Conservation (phyloP, 2,113 vertebrate species). For the Plecturocebus donacophilus region DNA sequence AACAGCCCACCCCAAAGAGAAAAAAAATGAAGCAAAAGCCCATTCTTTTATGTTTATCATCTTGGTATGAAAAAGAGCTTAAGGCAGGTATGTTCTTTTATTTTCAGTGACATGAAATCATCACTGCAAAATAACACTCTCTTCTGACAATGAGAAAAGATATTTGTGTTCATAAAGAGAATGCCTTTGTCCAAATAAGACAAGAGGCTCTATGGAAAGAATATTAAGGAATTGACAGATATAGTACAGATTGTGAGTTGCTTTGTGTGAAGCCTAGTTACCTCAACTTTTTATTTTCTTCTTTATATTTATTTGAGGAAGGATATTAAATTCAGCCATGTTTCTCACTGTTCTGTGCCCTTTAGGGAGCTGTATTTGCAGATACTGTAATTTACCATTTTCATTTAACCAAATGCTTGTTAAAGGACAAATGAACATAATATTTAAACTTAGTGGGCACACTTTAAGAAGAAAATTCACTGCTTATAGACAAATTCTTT, state of each 20-base stretch:
- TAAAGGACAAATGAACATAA: background rate
- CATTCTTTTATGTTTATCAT: conserved; percentile 34
- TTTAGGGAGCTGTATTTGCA: background rate
- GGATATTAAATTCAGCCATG: background rate
- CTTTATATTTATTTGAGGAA: conserved; percentile 18
- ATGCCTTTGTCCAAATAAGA: conserved; percentile 50
- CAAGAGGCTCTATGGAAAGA: background rate
- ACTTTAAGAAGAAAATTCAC: conserved; percentile 20
- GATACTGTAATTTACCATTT: background rate
- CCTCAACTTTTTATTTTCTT: conserved; percentile 39
- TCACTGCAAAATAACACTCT: background rate
- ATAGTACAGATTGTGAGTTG: background rate
- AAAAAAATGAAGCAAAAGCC: background rate
- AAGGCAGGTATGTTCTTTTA: background rate
- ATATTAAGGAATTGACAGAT: conserved; percentile 61
- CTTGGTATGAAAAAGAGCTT: conserved; percentile 25
- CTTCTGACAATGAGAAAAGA: conserved; percentile 33
- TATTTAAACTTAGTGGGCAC: background rate
- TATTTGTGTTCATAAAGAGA: conserved; percentile 43
- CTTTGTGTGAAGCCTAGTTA: conserved; percentile 47
- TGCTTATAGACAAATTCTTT: background rate
- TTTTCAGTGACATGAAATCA: background rate
- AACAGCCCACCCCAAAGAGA: background rate
- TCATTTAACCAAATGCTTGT: background rate
- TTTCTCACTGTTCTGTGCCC: background rate